These are phyloP conservation scores for Corynorhinus townsendii DNA, from an alignment of 2,113 vertebrate species.

Conservation along the genomic window DNA sequence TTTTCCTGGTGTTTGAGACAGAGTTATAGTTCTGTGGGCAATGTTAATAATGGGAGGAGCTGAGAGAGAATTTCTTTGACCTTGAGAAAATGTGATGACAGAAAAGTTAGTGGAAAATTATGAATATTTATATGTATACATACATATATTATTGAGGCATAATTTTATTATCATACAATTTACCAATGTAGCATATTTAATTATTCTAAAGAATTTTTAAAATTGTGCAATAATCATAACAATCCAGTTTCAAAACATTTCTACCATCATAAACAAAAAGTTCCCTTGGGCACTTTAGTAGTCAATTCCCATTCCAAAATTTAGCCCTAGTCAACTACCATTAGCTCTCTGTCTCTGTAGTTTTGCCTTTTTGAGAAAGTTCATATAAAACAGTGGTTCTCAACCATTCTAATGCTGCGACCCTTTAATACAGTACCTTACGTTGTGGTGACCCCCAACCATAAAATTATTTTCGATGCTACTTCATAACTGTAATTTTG, in stretches of 20 bases:
- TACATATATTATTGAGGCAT: neutral
- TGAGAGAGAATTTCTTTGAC: slow-evolving; percentile 44
- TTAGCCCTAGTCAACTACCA: neutral
- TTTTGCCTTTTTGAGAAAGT: neutral
- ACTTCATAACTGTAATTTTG: too few species aligned
- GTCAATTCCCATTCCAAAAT: neutral
- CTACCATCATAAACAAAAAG: neutral
- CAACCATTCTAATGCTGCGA: too few species aligned
- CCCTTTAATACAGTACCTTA: too few species aligned
- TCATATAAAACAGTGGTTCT: neutral
- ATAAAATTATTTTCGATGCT: too few species aligned
- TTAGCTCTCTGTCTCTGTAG: neutral
- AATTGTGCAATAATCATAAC: neutral
- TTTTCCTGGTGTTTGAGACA: neutral
- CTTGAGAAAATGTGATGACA: slow-evolving; percentile 50
- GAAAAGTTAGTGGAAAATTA: neutral
- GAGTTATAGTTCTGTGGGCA: neutral
- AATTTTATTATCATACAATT: neutral
- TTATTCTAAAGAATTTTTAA: neutral
- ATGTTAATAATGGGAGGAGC: slow-evolving; percentile 23
- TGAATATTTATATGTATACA: neutral
- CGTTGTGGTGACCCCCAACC: too few species aligned
- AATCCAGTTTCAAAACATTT: neutral
- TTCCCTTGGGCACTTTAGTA: neutral
- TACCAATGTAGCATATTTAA: neutral